Conservation (phyloP, 2,113 vertebrate species). For the Clupea harengus region DNA sequence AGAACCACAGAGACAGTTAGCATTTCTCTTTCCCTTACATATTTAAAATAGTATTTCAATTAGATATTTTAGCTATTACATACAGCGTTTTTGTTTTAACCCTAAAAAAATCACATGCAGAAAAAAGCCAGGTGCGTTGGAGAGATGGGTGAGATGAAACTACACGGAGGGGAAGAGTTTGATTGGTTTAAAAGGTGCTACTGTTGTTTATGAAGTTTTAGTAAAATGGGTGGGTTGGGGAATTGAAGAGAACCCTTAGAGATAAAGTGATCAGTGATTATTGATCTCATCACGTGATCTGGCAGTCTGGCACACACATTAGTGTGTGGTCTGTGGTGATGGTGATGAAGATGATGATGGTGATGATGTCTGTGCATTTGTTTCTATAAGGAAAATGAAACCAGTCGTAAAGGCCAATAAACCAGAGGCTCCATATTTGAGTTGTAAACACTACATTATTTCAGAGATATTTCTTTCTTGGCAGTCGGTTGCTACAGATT, state of each 20-base stretch:
- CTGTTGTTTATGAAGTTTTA: not conserved
- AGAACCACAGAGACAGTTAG: slow-evolving; percentile 71
- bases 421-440: not conserved
- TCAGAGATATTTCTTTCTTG: not conserved
- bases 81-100: slow-evolving; percentile 71
- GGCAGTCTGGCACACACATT: slow-evolving; percentile 58
- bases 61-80: slow-evolving; percentile 72
- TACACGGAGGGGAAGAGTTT: not conserved
- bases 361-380: not conserved
- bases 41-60: slow-evolving; percentile 71
- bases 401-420: not conserved
- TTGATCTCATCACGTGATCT: slow-evolving; percentile 54
- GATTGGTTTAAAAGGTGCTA: not conserved
- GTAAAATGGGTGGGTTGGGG: not conserved
- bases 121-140: slow-evolving; percentile 68
- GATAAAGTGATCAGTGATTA: slow-evolving; percentile 59
- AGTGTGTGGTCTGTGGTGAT: slow-evolving; percentile 35
- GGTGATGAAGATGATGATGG: slow-evolving; percentile 8
- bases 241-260: slow-evolving; percentile 39
- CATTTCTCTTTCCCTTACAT: slow-evolving; percentile 63
- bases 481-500: slow-evolving; percentile 14
- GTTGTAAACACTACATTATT: not conserved
- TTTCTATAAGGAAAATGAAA: not conserved
- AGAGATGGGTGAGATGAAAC: not conserved
- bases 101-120: slow-evolving; percentile 75